Conservation (phyloP, 1,140 invertebrate species). For the Hylyphantes graminicola region DNA sequence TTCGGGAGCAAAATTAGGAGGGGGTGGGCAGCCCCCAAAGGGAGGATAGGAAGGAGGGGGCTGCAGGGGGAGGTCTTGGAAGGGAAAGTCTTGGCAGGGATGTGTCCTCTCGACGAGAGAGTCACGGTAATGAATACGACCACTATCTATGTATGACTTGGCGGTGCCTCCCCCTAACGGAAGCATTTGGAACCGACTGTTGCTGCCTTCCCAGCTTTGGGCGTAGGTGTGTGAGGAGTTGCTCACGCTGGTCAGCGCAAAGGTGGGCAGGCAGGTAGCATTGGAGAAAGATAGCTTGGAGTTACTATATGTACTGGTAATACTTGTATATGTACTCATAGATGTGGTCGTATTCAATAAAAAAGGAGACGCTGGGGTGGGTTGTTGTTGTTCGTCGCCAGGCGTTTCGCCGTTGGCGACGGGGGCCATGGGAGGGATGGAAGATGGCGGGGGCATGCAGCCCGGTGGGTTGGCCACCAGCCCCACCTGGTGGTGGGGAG, state of each 20-base stretch:
- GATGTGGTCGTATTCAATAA: conserved; percentile 66
- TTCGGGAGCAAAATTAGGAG: too few species aligned
- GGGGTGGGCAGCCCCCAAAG: too few species aligned
- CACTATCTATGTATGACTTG: conserved; percentile 63
- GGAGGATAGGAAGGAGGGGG: conserved; percentile 3
- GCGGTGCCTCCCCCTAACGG: conserved; percentile 59
- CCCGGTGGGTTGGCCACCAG: conserved; percentile 7
- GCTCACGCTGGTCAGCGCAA: conserved; percentile 44
- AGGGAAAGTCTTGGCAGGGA: conserved; percentile 12
- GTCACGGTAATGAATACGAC: conserved; percentile 61
- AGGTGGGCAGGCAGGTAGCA: conserved; percentile 57
- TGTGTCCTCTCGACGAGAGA: conserved; percentile 29
- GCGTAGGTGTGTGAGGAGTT: conserved; percentile 26
- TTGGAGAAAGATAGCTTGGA: conserved; percentile 48
- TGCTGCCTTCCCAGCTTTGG: conserved; percentile 33
- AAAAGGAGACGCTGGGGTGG: conserved; percentile 50
- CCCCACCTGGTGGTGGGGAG: conserved; percentile 6
- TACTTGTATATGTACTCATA: conserved; percentile 65
- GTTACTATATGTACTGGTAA: conserved; percentile 64
- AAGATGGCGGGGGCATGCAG: conserved; percentile 46
- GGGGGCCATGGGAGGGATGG: conserved; percentile 14
- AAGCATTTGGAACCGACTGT: conserved; percentile 16
- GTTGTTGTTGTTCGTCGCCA: too few species aligned
- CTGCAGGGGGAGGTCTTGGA: conserved; percentile 56
- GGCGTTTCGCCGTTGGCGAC: too few species aligned